A percentile compares a stretch with the other conserved stretches of the same genome.
Evolutionary conservation across 2,113 vertebrate species (phyloP).

Genomic region (Charina bottae): DNA sequence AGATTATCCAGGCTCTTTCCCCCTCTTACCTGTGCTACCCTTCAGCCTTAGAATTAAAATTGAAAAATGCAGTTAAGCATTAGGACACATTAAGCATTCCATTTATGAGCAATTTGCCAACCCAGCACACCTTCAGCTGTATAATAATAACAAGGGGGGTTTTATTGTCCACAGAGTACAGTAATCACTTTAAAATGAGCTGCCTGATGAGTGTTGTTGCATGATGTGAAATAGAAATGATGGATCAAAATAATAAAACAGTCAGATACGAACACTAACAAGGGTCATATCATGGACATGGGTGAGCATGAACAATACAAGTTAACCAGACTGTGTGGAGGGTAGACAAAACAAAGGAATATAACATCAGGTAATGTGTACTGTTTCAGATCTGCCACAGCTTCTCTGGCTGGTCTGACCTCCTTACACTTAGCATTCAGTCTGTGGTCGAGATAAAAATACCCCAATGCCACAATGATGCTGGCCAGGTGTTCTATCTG

Average conservation of each 20-base stretch:
- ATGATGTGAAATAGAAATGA: constrained; percentile 61
- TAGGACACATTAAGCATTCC: constrained; percentile 57
- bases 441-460: background rate
- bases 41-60: constrained; percentile 59
- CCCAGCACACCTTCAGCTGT: constrained; percentile 58
- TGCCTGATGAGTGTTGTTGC: constrained; percentile 52
- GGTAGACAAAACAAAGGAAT: background rate
- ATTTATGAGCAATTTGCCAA: constrained; percentile 66
- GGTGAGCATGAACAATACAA: constrained; percentile 38
- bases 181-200: constrained; percentile 66
- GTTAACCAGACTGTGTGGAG: constrained; percentile 19
- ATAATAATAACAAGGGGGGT: constrained; percentile 55
- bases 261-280: constrained; percentile 44
- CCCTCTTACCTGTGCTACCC: constrained; percentile 46
- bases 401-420: background rate
- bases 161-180: constrained; percentile 63
- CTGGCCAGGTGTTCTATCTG: background rate
- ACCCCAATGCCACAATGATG: background rate
- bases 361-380: background rate
- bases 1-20: constrained; percentile 38
- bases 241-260: constrained; percentile 60
- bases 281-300: constrained; percentile 35
- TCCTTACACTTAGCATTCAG: background rate
- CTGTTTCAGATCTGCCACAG: background rate
- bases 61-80: constrained; percentile 64